phyloP scores from a whole-genome alignment of 2,888 invertebrate genomes.

The Cerastis rubricosa region DNA sequence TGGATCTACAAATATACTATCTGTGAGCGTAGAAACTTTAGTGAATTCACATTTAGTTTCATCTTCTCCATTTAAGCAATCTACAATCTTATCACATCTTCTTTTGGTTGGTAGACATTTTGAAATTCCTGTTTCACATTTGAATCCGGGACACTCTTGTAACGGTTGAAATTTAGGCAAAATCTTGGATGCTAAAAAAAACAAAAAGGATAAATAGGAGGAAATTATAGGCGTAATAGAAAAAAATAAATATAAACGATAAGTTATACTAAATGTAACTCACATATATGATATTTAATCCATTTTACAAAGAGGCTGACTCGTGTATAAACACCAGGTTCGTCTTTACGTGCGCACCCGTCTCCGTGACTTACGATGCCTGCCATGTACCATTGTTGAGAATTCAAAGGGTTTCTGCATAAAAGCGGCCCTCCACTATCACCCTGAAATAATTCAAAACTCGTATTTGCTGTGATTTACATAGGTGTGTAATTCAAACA shows the following conservation, averaged over 20 bases:
- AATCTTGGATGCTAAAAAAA: slow-evolving; percentile 84
- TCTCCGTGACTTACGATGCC: slow-evolving; percentile 97
- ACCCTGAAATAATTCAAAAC: slow-evolving; percentile 86
- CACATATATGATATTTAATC: slow-evolving; percentile 92
- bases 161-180: slow-evolving; percentile 89
- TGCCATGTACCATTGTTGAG: slow-evolving; percentile 94
- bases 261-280: slow-evolving; percentile 68
- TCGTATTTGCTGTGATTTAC: slow-evolving; percentile 22
- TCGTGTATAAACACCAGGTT: slow-evolving; percentile 96
- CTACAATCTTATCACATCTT: slow-evolving; percentile 93
- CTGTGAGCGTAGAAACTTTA: slow-evolving; percentile 50
- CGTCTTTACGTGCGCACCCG: slow-evolving; percentile 95
- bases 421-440: slow-evolving; percentile 96
- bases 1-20: slow-evolving; percentile 43
- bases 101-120: slow-evolving; percentile 92
- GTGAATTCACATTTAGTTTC: slow-evolving; percentile 92
- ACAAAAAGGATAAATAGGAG: background rate
- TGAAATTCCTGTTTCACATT: slow-evolving; percentile 92
- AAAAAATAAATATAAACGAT: background rate
- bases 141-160: slow-evolving; percentile 93
- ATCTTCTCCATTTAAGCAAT: slow-evolving; percentile 95
- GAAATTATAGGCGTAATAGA: background rate
- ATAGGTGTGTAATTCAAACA: slow-evolving; percentile 1
- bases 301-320: slow-evolving; percentile 94
- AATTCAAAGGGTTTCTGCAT: slow-evolving; percentile 93